Percentiles rank a stretch among this genome's conserved stretches.
Conservation (phyloP, 2,797 vertebrate species). For the Champsocephalus gunnari region DNA sequence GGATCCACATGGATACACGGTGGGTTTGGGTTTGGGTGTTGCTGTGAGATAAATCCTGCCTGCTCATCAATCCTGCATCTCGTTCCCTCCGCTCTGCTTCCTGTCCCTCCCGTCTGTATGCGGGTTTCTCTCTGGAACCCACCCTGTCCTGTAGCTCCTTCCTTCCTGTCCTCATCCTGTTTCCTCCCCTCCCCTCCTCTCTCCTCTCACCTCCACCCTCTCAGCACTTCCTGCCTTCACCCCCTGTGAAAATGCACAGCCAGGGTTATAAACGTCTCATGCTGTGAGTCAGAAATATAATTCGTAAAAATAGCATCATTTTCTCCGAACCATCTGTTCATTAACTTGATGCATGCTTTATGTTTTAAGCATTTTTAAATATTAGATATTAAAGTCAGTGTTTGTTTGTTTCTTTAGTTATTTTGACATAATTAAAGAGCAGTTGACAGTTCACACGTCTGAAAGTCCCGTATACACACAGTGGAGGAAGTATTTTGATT, state of each 20-base stretch:
- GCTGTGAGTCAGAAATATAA: neutral
- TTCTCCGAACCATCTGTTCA: neutral
- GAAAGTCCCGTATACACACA: too few species aligned
- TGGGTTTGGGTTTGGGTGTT: neutral
- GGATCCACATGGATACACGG: neutral
- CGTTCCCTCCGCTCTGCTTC: conserved; percentile 26
- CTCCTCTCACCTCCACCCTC: conserved; percentile 39
- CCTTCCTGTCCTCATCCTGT: conserved; percentile 71
- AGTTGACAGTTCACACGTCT: too few species aligned
- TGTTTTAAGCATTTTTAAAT: neutral
- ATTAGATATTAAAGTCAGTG: neutral
- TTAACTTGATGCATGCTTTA: neutral
- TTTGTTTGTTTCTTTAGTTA: too few species aligned
- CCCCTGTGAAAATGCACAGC: conserved; percentile 66
- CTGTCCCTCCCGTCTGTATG: conserved; percentile 57
- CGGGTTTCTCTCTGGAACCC: conserved; percentile 33
- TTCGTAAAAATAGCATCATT: neutral
- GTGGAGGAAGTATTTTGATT: too few species aligned
- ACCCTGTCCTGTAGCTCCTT: conserved; percentile 51
- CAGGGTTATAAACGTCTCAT: conserved; percentile 22
- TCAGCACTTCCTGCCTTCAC: conserved; percentile 46
- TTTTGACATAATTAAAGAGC: too few species aligned
- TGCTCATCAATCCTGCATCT: conserved; percentile 32
- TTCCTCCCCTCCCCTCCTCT: conserved; percentile 37
- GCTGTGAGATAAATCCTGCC: neutral